Percentiles rank a stretch among this genome's conserved stretches.
Evolutionary conservation across 2,113 vertebrate genomes (phyloP).

Genomic region (Nothoprocta pentlandii): DNA sequence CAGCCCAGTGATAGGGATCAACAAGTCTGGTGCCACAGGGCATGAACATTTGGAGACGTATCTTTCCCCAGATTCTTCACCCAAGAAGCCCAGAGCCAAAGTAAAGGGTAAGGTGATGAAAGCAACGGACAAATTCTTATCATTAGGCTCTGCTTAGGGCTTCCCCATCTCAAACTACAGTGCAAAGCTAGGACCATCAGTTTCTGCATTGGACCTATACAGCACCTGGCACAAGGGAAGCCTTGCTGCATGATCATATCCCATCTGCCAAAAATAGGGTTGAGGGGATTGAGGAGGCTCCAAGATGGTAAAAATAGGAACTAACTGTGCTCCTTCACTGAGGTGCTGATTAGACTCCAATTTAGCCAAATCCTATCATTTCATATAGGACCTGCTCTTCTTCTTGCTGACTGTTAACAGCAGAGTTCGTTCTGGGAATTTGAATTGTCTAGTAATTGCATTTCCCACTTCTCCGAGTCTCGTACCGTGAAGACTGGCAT

Average conservation of each 20-base stretch:
- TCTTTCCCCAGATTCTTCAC: not conserved
- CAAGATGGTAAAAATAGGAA: not conserved
- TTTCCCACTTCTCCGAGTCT: slow-evolving; percentile 66
- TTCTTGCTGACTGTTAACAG: slow-evolving; percentile 24
- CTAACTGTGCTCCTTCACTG: not conserved
- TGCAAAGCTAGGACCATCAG: not conserved
- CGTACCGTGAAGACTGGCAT: slow-evolving; percentile 55
- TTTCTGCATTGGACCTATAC: not conserved
- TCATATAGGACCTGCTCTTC: slow-evolving; percentile 48
- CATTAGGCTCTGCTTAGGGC: not conserved
- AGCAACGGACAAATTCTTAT: not conserved
- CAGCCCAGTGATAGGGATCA: not conserved
- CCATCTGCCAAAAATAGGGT: not conserved
- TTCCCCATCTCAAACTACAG: not conserved
- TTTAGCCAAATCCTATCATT: slow-evolving; percentile 61
- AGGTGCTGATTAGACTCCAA: slow-evolving; percentile 35
- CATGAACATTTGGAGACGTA: not conserved
- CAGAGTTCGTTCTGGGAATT: slow-evolving; percentile 62
- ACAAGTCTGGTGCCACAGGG: not conserved
- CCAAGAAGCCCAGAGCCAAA: not conserved
- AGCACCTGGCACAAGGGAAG: not conserved
- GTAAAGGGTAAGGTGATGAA: not conserved
- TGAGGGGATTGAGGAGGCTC: not conserved
- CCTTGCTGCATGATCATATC: not conserved
- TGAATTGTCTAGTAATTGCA: slow-evolving; percentile 76